These are phyloP conservation scores for Chaetophractus vellerosus DNA, from an alignment of 2,797 vertebrate genomes.

Conservation along the genomic window DNA sequence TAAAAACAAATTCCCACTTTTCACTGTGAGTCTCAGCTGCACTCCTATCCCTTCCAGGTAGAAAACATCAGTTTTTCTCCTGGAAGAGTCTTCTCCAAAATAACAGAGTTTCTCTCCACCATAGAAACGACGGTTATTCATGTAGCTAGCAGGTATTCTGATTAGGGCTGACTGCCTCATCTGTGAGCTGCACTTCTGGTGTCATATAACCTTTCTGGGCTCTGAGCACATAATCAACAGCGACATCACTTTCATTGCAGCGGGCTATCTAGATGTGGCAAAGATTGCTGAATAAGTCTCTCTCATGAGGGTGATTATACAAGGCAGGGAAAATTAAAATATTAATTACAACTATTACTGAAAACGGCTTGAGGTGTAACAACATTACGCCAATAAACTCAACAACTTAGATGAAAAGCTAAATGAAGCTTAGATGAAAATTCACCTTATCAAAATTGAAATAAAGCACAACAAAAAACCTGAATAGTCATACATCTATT, in stretches of 20 bases:
- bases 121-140: neutral
- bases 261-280: neutral
- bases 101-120: neutral
- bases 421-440: too few relatives aligned
- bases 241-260: neutral
- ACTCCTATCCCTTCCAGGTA: neutral
- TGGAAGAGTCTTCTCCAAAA: neutral
- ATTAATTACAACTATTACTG: neutral
- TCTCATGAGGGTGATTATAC: neutral
- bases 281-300: neutral
- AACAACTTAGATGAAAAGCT: neutral
- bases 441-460: neutral
- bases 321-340: neutral
- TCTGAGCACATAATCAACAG: too few relatives aligned
- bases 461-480: neutral
- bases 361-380: neutral
- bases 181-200: accelerated
- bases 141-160: neutral
- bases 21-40: neutral
- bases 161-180: neutral
- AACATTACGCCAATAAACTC: neutral
- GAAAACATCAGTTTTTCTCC: neutral
- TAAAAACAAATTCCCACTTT: neutral
- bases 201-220: neutral
- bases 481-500: neutral